phyloP scores from a whole-genome alignment of 2,113 vertebrate species.

The Pardalotus punctatus region DNA sequence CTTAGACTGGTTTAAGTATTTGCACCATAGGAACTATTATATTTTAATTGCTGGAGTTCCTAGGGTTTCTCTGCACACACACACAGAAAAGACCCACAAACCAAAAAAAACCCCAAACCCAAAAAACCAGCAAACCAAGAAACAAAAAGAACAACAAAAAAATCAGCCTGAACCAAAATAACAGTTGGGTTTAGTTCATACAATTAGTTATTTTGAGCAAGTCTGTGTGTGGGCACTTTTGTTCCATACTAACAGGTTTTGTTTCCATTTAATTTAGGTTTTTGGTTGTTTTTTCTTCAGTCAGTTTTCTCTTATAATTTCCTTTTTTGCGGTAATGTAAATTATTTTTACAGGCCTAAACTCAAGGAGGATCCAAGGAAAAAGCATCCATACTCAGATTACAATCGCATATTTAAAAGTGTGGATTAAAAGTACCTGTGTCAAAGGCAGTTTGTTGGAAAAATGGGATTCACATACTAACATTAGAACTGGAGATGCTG shows the following conservation, averaged over 20 bases:
- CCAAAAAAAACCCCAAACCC: background rate
- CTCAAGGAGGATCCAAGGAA: background rate
- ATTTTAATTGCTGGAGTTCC: background rate
- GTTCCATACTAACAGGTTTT: background rate
- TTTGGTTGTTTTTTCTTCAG: background rate
- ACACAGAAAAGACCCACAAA: background rate
- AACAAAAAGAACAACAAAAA: background rate
- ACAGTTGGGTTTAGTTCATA: slow-evolving; percentile 3
- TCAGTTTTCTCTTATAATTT: background rate
- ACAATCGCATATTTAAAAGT: background rate
- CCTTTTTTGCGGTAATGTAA: background rate
- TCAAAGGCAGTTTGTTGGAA: background rate
- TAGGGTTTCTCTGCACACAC: background rate
- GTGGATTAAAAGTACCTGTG: background rate
- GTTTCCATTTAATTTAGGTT: slow-evolving; percentile 33
- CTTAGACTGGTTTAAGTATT: background rate
- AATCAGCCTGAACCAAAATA: background rate
- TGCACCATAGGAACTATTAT: background rate
- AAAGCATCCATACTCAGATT: background rate
- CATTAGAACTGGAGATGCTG: background rate
- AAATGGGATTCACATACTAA: background rate
- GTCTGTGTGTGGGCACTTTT: slow-evolving; percentile 4
- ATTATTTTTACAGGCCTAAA: background rate
- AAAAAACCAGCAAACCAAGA: background rate
- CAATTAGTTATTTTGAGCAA: background rate